These are phyloP conservation scores for Sebastes diaconus DNA, from an alignment of 2,797 vertebrate genomes.

Conservation along the genomic window DNA sequence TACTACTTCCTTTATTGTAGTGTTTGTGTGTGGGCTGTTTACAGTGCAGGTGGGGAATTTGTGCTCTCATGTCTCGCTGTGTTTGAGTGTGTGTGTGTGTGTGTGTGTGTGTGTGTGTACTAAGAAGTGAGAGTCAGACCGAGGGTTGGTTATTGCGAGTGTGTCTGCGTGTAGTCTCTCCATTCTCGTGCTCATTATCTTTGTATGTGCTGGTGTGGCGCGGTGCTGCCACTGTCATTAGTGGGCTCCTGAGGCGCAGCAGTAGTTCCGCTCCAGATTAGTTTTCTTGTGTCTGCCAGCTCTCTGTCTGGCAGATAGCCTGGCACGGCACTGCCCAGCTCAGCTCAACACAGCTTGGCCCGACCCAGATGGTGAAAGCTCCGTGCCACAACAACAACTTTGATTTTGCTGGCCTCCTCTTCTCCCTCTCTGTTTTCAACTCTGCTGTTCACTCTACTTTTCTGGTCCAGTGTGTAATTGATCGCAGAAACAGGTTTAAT, in stretches of 20 bases:
- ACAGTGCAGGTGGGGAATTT: conserved; percentile 60
- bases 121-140: conserved; percentile 38
- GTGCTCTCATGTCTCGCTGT: conserved; percentile 46
- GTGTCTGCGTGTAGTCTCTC: conserved; percentile 61
- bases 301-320: conserved; percentile 81
- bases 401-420: conserved; percentile 71
- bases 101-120: conserved; percentile 23
- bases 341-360: conserved; percentile 76
- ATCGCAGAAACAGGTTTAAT: conserved; percentile 54
- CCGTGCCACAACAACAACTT: conserved; percentile 76
- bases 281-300: conserved; percentile 80
- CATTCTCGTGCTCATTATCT: conserved; percentile 75
- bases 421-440: conserved; percentile 53
- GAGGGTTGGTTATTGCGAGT: conserved; percentile 61
- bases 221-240: conserved; percentile 80
- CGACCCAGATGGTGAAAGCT: conserved; percentile 80
- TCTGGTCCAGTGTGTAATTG: conserved; percentile 54
- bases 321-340: conserved; percentile 74
- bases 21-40: conserved; percentile 60
- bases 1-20: conserved; percentile 59
- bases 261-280: conserved; percentile 83
- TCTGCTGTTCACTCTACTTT: conserved; percentile 41
- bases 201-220: conserved; percentile 69
- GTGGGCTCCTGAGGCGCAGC: conserved; percentile 80
- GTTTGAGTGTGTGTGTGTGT: conserved; percentile 35